Percentiles rank a stretch among this genome's conserved stretches.
These are phyloP conservation scores for Globodera ellingtonae DNA, from an alignment of 1,140 invertebrate species.

Conservation along the genomic window DNA sequence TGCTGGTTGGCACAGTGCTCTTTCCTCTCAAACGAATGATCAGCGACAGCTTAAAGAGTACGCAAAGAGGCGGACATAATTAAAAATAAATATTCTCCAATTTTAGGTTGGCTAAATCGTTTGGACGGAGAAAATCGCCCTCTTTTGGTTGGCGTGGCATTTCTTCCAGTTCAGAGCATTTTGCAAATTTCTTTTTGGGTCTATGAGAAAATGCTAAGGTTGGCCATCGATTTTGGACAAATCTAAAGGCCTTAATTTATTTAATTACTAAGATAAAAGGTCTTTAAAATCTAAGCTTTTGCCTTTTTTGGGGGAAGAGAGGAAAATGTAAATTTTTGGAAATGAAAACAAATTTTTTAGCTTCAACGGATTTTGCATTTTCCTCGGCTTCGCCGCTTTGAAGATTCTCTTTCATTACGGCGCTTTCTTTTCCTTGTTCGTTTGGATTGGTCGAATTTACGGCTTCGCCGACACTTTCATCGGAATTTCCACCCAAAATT, in stretches of 20 bases:
- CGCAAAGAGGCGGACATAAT: not conserved
- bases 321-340: not conserved
- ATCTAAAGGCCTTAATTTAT: constrained; percentile 10
- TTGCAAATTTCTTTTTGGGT: constrained; percentile 76
- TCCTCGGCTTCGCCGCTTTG: constrained; percentile 47
- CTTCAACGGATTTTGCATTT: constrained; percentile 45
- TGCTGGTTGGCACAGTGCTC: constrained; percentile 48
- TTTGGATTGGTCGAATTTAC: constrained; percentile 52
- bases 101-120: constrained; percentile 74
- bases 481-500: constrained; percentile 52
- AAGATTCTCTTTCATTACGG: constrained; percentile 59
- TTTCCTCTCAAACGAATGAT: constrained; percentile 40
- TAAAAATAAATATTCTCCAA: not conserved
- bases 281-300: too few relatives aligned
- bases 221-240: constrained; percentile 8
- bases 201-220: constrained; percentile 67
- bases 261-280: too few relatives aligned
- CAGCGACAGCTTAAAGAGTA: constrained; percentile 28
- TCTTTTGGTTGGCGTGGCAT: constrained; percentile 73
- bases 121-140: constrained; percentile 68
- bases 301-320: too few relatives aligned
- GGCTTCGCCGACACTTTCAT: constrained; percentile 48
- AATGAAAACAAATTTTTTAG: constrained; percentile 41
- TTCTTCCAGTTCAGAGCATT: constrained; percentile 76
- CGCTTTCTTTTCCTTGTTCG: constrained; percentile 53